Base-by-base conservation (phyloP, 2,888 invertebrate species). In the Harpalus rufipes region DNA sequence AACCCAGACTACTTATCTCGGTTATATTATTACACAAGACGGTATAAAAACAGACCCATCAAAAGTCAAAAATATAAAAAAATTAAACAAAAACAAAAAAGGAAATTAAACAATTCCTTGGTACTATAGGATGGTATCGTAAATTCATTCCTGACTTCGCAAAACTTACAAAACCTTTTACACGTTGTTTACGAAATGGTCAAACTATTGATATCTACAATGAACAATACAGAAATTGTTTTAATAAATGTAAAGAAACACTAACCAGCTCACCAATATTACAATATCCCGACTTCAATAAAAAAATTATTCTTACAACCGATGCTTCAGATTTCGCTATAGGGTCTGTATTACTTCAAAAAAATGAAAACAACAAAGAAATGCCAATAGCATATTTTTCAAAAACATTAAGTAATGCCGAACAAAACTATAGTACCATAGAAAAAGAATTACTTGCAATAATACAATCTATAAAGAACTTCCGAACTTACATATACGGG, bases 1-100 rank as follows among this genome's bases (percentile, higher is more conserved):
- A 25, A 80, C 85, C n/a, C 88, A 89, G 87, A 88, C 90, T 12
- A 88, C 88, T 0, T 90, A 89, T 80, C 78, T 90, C 21, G 90
- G 90, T 1, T 89, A 89, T 61, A 87, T 89, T 4, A 86, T 89
- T n/a, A 86, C 86, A 86, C 86, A 87, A 4, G 87, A 88, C 0
- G 88, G 88, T n/a, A 86, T 88, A 12, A 88, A 85, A 63, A 88
- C 89, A 10, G 87, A 89, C 63, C 88, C 89, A 0, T 86, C 87
- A 0, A 89, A 89, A 86, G 78, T 87, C 8, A 81, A 86, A 80
- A 86, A 87, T 10, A 86, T 87, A 10, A 68, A 74, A 79, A 84
- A 88, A 0, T 88, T 88, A 61, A 88, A 88, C 56, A 74, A 87
- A 87, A 86, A 87, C 85, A 63, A 39, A 65, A 81, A 56, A 56